These are phyloP conservation scores for Nemoura dubitans DNA, from an alignment of 2,888 invertebrate genomes.

Conservation along the genomic window DNA sequence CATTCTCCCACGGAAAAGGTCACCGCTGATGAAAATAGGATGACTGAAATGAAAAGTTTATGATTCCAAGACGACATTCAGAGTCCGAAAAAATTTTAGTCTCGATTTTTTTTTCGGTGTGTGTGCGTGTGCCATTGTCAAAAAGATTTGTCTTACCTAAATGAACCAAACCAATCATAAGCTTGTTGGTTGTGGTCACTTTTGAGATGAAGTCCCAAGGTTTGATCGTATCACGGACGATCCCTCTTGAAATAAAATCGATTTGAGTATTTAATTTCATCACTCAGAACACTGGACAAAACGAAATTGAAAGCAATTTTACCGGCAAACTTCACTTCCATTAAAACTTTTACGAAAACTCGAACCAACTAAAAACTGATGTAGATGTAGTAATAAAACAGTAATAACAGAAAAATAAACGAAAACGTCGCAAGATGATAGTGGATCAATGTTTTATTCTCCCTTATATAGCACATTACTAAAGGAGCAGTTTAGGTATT, in stretches of 20 bases:
- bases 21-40: conserved; percentile 48
- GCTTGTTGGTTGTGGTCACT: conserved; percentile 16
- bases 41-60: conserved; percentile 50
- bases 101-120: background rate
- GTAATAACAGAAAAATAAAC: conserved; percentile 13
- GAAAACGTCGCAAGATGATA: conserved; percentile 25
- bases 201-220: background rate
- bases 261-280: background rate
- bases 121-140: background rate
- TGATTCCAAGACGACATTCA: conserved; percentile 25
- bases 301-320: background rate
- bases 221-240: background rate
- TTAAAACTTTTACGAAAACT: background rate
- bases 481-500: no score
- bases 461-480: conserved; percentile 18
- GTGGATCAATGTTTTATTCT: conserved; percentile 8
- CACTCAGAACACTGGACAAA: background rate
- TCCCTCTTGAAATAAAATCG: background rate
- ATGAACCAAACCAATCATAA: conserved; percentile 28
- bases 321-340: background rate
- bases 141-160: conserved; percentile 25
- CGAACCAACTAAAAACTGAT: background rate
- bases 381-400: conserved; percentile 25
- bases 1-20: conserved; percentile 49
- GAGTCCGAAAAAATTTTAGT: conserved; percentile 21